phyloP scores from a whole-genome alignment of 1,140 invertebrate species.

The Drosophila parabipectinata region DNA sequence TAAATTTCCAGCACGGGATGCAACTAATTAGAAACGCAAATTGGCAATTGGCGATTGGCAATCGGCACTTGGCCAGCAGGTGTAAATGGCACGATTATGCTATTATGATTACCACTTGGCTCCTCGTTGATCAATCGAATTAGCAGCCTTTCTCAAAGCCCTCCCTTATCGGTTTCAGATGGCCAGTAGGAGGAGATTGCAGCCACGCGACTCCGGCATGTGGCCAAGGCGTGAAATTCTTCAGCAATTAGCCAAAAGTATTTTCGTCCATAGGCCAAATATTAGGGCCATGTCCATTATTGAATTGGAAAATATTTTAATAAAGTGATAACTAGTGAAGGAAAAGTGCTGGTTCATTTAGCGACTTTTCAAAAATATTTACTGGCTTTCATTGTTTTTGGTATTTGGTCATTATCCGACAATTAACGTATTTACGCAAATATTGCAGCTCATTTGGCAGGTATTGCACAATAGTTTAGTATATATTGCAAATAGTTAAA shows the following conservation, averaged over 20 bases:
- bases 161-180: slow-evolving; percentile 31
- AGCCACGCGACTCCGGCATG: slow-evolving; percentile 53
- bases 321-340: not conserved
- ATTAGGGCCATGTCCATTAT: too few species aligned
- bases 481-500: not conserved
- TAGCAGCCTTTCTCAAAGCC: slow-evolving; percentile 59
- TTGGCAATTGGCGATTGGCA: slow-evolving; percentile 74
- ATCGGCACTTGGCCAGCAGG: slow-evolving; percentile 64
- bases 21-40: slow-evolving; percentile 75
- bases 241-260: slow-evolving; percentile 16
- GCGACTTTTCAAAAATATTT: slow-evolving; percentile 16
- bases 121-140: slow-evolving; percentile 68
- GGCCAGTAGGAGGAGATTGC: slow-evolving; percentile 1
- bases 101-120: slow-evolving; percentile 17
- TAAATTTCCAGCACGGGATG: slow-evolving; percentile 67
- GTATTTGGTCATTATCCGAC: slow-evolving; percentile 21
- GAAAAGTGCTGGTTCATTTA: not conserved
- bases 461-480: not conserved
- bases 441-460: slow-evolving; percentile 9
- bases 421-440: slow-evolving; percentile 45
- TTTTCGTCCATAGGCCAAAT: not conserved
- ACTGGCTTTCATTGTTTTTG: slow-evolving; percentile 8
- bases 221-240: slow-evolving; percentile 46
- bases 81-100: slow-evolving; percentile 66
- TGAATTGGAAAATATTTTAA: not conserved